Base-by-base conservation (phyloP, 2,113 vertebrate species). In the Xenopus tropicalis region DNA sequence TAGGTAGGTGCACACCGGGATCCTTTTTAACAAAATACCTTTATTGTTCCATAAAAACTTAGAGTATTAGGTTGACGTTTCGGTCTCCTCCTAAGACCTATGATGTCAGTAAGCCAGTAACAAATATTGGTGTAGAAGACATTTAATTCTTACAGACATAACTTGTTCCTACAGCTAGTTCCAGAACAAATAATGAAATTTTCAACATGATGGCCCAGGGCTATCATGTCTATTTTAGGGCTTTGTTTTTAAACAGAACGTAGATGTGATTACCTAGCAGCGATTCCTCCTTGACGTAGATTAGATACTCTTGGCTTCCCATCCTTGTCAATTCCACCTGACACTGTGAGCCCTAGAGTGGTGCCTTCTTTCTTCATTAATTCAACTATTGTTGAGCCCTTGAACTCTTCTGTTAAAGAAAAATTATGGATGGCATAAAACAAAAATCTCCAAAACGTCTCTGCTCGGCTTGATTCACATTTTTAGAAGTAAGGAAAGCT, bases 351-450 rank as follows among this genome's bases (percentile, higher is more conserved):
- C 2, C 97, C 97, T 0, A 99, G 91, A 24, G 96, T 98, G 19
- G 94, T 98, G 48, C 97, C 97, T 87, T 99, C 97, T 85, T 99
- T 99, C 87, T 98, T 99, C 92, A 98, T 95, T 88, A 99, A 80
- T 85, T 99, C 97, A 78, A 99, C 97, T 78, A 96, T 83, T 2
- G 94, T 94, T 78, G 93, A 95, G 80, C 97, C 96, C 80, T 95
- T 96, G 85, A 98, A 97, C 87, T 99, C 97, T 66, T 99, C 97
- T 98, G 84, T 78, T 68, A 78, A 85, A 83, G 67, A 66, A 88
- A 86, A 86, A 85, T 78, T 43, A 82, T 84, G 79, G 22, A 74
- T 44, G 23, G 80, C 74, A 78, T 84, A 85, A 86, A 81, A 79
- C 66, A 2, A 19, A 20, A 64, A 81, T 56, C 69, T 66, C 58